These are phyloP conservation scores for Plectropomus leopardus DNA, from an alignment of 2,113 vertebrate genomes.

Conservation along the genomic window DNA sequence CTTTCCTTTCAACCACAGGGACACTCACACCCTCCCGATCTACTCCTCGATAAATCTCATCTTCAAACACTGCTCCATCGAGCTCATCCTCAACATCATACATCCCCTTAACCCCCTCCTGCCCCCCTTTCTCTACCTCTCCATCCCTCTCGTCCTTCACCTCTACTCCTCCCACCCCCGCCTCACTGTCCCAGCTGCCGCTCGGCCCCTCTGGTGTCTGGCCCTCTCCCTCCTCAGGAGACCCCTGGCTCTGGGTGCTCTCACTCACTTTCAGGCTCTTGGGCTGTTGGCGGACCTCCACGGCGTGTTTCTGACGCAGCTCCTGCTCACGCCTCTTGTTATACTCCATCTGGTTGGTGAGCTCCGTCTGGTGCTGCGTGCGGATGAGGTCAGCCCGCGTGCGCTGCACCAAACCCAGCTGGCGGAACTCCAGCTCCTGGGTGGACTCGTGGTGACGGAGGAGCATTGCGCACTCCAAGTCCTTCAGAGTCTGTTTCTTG, in stretches of 20 bases:
- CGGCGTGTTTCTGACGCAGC: constrained; percentile 92
- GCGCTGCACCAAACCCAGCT: constrained; percentile 90
- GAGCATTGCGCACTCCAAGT: constrained; percentile 92
- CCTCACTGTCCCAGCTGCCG: constrained; percentile 30
- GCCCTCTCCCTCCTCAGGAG: constrained; percentile 60
- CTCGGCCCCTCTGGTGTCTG: constrained; percentile 18
- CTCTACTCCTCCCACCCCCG: not conserved
- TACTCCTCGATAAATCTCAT: not conserved
- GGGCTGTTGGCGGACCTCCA: constrained; percentile 95
- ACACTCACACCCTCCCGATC: constrained; percentile 20
- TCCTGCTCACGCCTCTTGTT: constrained; percentile 94
- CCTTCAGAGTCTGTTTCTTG: constrained; percentile 94
- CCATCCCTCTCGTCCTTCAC: constrained; percentile 13
- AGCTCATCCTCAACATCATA: constrained; percentile 47
- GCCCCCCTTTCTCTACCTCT: constrained; percentile 21
- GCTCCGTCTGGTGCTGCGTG: constrained; percentile 94
- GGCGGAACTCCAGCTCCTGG: constrained; percentile 92
- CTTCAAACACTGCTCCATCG: constrained; percentile 25
- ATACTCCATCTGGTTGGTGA: constrained; percentile 95
- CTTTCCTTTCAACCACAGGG: constrained; percentile 14
- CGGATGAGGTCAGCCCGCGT: constrained; percentile 92
- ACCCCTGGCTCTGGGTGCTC: constrained; percentile 75
- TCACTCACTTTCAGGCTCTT: constrained; percentile 97
- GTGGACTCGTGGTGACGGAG: constrained; percentile 93
- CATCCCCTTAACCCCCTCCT: constrained; percentile 2